A percentile compares a stretch with the other conserved stretches of the same genome.
These are phyloP conservation scores for Rhabdomys dilectus DNA, from an alignment of 2,113 vertebrate species.

Conservation along the genomic window DNA sequence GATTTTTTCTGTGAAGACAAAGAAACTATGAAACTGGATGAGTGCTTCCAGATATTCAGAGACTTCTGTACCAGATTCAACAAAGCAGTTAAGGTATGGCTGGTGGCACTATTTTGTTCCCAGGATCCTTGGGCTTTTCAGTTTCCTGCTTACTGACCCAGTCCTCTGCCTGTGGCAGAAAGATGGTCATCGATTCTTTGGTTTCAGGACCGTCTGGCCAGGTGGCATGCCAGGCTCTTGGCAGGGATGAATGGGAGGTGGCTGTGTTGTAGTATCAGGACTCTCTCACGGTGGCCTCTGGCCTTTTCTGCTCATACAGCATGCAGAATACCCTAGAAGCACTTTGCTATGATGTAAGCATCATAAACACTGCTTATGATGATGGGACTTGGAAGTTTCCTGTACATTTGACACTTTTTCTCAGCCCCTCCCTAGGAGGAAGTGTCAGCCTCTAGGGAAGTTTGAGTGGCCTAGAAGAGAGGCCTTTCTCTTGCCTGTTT, in stretches of 20 bases:
- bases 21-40: slow-evolving; percentile 97
- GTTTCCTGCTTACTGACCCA: neutral
- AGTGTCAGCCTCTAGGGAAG: neutral
- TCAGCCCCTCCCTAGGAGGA: neutral
- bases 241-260: neutral
- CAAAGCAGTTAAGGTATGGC: slow-evolving; percentile 95
- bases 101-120: neutral
- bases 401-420: neutral
- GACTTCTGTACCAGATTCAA: slow-evolving; percentile 97
- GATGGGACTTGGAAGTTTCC: neutral
- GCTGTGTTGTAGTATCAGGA: neutral
- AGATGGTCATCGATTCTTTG: neutral
- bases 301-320: neutral
- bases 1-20: slow-evolving; percentile 99
- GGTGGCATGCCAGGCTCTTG: rapidly evolving
- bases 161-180: neutral
- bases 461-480: rapidly evolving
- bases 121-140: neutral
- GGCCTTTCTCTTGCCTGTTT: neutral
- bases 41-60: slow-evolving; percentile 97
- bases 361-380: neutral
- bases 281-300: neutral
- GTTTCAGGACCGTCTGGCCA: neutral
- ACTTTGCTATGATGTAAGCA: too few species aligned
- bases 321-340: neutral